Evolutionary conservation across 2,113 vertebrate genomes (phyloP).

Genomic region (Orientallactaga bullata): DNA sequence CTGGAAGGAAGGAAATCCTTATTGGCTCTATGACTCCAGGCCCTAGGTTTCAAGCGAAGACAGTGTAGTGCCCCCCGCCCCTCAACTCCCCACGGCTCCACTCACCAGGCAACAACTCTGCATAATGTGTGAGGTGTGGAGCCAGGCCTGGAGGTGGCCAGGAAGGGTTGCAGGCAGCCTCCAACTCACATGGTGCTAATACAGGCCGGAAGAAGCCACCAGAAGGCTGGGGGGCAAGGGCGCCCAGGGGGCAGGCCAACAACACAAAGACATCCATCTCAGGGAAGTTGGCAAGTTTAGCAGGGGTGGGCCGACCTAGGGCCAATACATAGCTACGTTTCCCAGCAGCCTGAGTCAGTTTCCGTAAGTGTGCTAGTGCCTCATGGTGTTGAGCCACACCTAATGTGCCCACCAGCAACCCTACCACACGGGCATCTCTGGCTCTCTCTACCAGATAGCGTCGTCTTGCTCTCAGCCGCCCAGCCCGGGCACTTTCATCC

Average conservation of each 20-base stretch:
- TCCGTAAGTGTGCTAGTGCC: conserved; percentile 92
- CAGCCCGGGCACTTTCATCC: conserved; percentile 88
- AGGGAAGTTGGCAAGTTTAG: conserved; percentile 97
- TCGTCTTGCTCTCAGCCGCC: conserved; percentile 92
- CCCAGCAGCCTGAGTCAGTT: conserved; percentile 88
- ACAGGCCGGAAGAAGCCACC: conserved; percentile 93
- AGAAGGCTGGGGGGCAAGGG: conserved; percentile 88
- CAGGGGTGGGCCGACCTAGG: conserved; percentile 94
- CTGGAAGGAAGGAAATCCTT: conserved; percentile 81
- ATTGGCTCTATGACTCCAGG: not conserved
- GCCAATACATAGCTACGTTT: conserved; percentile 96
- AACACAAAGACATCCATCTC: conserved; percentile 97
- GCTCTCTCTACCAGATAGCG: conserved; percentile 95
- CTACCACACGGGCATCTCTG: conserved; percentile 94
- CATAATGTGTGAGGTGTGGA: conserved; percentile 93
- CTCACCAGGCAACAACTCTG: conserved; percentile 94
- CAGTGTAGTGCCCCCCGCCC: not conserved
- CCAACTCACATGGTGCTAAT: conserved; percentile 95
- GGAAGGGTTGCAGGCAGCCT: conserved; percentile 95
- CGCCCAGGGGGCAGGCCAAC: conserved; percentile 95
- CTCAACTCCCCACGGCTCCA: no score
- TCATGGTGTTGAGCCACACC: conserved; percentile 91
- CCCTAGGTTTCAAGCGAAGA: not conserved
- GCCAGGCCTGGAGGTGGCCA: conserved; percentile 91
- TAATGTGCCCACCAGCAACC: conserved; percentile 95